Percentiles rank a stretch among this genome's conserved stretches.
phyloP scores from a whole-genome alignment of 2,797 vertebrate species.

The Falco naumanni region DNA sequence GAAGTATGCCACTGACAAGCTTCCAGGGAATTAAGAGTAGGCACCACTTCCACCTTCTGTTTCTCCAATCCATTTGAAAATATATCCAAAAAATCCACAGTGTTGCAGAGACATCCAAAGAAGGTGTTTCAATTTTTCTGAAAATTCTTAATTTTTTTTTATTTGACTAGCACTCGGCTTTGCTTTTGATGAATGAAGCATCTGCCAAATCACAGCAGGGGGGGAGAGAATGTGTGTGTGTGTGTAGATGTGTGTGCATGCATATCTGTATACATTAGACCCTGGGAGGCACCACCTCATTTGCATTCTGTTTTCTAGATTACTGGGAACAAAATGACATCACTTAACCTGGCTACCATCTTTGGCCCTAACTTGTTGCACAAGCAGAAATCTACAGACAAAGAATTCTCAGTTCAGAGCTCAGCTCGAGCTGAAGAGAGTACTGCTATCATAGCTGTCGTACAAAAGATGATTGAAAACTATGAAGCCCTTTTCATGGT shows the following conservation, averaged over 20 bases:
- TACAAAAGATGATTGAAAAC: slow-evolving; percentile 92
- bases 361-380: slow-evolving; percentile 96
- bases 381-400: slow-evolving; percentile 95
- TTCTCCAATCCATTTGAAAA: not conserved
- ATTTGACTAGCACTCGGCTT: not conserved
- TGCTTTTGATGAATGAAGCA: not conserved
- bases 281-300: not conserved
- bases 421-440: slow-evolving; percentile 95
- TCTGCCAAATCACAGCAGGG: not conserved
- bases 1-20: not conserved
- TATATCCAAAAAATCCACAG: not conserved
- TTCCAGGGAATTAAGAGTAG: not conserved
- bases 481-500: slow-evolving; percentile 92
- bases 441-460: slow-evolving; percentile 89
- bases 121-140: not conserved
- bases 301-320: slow-evolving; percentile 78
- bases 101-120: not conserved
- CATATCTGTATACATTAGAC: not conserved
- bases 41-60: not conserved
- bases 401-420: slow-evolving; percentile 95
- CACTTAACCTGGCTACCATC: slow-evolving; percentile 95
- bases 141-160: not conserved
- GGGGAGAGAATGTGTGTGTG: no score
- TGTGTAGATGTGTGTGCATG: not conserved
- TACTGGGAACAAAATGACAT: slow-evolving; percentile 98